Evolutionary conservation across 2,797 vertebrate species (phyloP), one percentile per base, ranked within the genome.

Genomic region (Tragelaphus oryx): DNA sequence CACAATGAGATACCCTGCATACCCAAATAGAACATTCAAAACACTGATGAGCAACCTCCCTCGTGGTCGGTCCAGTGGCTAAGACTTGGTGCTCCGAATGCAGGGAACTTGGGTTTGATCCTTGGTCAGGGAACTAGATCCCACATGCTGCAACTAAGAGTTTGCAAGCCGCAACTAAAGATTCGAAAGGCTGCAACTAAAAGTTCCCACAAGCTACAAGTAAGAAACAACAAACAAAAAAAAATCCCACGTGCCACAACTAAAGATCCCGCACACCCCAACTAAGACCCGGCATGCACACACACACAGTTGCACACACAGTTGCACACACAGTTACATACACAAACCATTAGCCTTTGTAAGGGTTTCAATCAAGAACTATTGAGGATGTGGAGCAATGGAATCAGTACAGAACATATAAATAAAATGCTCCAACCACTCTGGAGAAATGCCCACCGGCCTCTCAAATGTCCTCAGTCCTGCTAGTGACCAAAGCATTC

Each of bases 271-370:
- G 5, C 17, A 68, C 16, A 22, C 33, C 37, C 37, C 65, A 71
- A 37, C 65, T 71, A 41, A 71, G 65, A 41, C 11, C 37, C 11
- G 22, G 33, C 65, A 24, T 24, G 33, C 20, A 71, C 20, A 1
- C 0, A 1, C 4, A 5, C 17, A 33, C 33, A 33, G 33, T 33
- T 33, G 33, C 33, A 33, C 33, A 2, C n/a, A 2, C n/a, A 62
- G 30, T 62, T 9, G 7, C 20, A 3, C 57, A 28, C 54, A 59
- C 26, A 6, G 57, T 1, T 13, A 28, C 26, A 59, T 11, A 59
- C 26, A 60, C 26, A 30, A 12, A 41, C 22, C 37, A 41, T 24
- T 12, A 7, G 37, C 20, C 68, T 71, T 24, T 7, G 37, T 24
- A 71, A 71, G 37, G 22, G 0, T 71, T 26, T 71, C 22, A 71